Conservation (phyloP, 2,113 vertebrate genomes). For the Oreochromis aureus region DNA sequence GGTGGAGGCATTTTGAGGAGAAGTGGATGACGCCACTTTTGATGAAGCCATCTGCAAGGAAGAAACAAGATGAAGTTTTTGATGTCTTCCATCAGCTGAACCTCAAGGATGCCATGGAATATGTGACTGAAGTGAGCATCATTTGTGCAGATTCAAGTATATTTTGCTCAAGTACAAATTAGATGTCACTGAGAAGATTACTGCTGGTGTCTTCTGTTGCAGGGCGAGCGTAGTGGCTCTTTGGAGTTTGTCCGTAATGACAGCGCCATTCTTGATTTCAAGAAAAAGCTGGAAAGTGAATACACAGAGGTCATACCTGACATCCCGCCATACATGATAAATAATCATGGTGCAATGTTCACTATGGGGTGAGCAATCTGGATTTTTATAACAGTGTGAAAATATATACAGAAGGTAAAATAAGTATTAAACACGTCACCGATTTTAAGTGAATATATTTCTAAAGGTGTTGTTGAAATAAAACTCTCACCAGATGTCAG, state of each 20-base stretch:
- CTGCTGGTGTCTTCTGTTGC: not conserved
- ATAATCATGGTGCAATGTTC: not conserved
- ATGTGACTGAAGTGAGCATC: constrained; percentile 83
- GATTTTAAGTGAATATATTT: not conserved
- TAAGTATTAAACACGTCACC: not conserved
- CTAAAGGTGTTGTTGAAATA: not conserved
- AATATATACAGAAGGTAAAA: not conserved
- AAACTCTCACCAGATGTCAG: not conserved
- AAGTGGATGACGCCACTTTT: constrained; percentile 81
- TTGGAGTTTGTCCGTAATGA: constrained; percentile 88
- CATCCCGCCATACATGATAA: constrained; percentile 36
- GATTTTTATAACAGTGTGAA: not conserved
- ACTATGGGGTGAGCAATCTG: constrained; percentile 42
- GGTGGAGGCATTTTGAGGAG: constrained; percentile 89
- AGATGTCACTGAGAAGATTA: not conserved
- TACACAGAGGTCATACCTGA: constrained; percentile 82
- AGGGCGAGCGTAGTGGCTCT: constrained; percentile 91
- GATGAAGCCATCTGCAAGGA: constrained; percentile 86
- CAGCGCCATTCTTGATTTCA: constrained; percentile 83
- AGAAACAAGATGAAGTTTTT: constrained; percentile 83
- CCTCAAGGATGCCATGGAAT: constrained; percentile 90
- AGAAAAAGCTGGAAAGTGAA: constrained; percentile 77
- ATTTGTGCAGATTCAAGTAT: not conserved
- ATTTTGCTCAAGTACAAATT: fast-evolving
- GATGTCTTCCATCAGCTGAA: constrained; percentile 93